Conservation (phyloP, 2,113 vertebrate genomes). For the Lampris incognitus region DNA sequence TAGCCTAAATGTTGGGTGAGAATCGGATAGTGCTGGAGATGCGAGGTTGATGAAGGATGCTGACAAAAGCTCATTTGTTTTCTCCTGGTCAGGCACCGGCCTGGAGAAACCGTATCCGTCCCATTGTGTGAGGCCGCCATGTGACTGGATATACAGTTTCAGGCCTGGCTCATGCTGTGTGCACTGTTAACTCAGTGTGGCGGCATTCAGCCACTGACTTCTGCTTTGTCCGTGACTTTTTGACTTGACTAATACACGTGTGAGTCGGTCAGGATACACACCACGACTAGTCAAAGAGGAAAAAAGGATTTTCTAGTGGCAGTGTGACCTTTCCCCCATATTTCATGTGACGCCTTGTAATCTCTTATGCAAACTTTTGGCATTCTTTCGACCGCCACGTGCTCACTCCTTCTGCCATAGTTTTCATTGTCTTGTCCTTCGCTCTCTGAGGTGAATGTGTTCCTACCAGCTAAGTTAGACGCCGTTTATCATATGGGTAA, state of each 20-base stretch:
- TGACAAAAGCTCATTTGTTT: neutral
- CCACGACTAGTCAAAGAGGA: neutral
- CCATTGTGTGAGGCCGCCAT: conserved; percentile 29
- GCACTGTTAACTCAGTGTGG: neutral
- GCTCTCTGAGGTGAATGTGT: neutral
- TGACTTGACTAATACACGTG: neutral
- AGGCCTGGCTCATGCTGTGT: conserved; percentile 7
- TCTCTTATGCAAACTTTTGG: neutral
- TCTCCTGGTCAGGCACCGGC: conserved; percentile 17
- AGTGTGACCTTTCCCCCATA: neutral
- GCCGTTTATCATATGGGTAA: too few species aligned
- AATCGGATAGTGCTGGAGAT: neutral
- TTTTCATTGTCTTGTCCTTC: neutral
- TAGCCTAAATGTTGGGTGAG: too few species aligned
- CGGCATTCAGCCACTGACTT: neutral
- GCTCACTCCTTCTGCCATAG: neutral
- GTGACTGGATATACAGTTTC: conserved; percentile 56
- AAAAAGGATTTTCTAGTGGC: neutral
- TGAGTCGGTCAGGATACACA: neutral
- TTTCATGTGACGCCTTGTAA: neutral
- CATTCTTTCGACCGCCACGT: neutral
- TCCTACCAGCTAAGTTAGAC: too few species aligned
- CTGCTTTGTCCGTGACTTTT: neutral
- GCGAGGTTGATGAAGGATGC: neutral
- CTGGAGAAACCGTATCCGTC: conserved; percentile 48